Evolutionary conservation across 2,113 vertebrate species (phyloP), one percentile per base, ranked within the genome.

Genomic region (Amphilophus citrinellus): DNA sequence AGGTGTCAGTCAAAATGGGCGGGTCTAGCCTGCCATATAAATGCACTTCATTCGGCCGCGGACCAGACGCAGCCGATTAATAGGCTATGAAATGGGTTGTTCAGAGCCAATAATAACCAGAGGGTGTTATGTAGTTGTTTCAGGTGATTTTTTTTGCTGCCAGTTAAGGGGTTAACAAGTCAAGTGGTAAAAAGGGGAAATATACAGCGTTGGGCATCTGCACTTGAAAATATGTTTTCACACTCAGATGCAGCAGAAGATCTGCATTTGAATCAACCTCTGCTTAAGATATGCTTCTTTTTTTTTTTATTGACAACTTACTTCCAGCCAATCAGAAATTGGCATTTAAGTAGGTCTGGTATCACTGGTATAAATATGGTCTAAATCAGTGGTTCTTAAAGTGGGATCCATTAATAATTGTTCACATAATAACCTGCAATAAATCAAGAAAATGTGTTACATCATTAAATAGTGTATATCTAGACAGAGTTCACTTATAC

Each of bases 271-370:
- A 73, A 13, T 73, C 68, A 32, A 53, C 6, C 24, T 73, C 3
- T 53, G 27, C 17, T 73, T 71, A 71, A 73, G 20, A 15, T 47
- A 53, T 17, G 17, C 66, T 53, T 22, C 22, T 22, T 22, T 71
- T 50, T 56, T 47, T 37, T 68, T 50, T 50, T 6, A 71, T 50
- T 50, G 10, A 71, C 44, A 71, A 13, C 22, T 50, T 18, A 47
- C 47, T 47, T 68, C 65, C 65, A 68, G 65, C 65, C 27, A 20
- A 30, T 71, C 44, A 71, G 66, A 71, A 53, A 71, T 71, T 4
- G 18, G 24, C 32, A 73, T 1, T 56, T 73, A 35, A 32, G 27
- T 53, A 53, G 53, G 27, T 20, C 17, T 53, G 50, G 47, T 56
- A 73, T 13, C 27, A 32, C 10, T n/a, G 27, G 44, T 32, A 32